Percentiles rank a stretch among this genome's conserved stretches.
These are phyloP conservation scores for Molossus molossus DNA, from an alignment of 2,797 vertebrate species.

Conservation along the genomic window DNA sequence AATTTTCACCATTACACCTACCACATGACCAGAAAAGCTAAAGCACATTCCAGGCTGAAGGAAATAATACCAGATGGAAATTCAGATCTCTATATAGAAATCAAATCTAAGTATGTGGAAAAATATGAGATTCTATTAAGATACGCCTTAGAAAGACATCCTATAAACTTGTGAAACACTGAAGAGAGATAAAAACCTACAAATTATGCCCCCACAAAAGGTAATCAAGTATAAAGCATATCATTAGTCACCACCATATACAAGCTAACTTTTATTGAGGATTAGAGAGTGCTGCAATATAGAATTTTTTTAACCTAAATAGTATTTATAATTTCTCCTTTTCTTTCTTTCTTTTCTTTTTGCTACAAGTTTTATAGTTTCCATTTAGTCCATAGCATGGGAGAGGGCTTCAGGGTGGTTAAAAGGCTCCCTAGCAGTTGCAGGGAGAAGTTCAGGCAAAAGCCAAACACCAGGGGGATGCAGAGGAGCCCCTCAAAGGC, in stretches of 20 bases:
- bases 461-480: background rate
- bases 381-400: background rate
- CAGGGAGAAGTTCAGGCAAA: background rate
- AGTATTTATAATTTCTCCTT: background rate
- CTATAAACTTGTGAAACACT: background rate
- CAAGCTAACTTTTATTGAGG: background rate
- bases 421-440: background rate
- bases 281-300: background rate
- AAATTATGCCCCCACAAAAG: background rate
- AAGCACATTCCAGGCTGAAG: background rate
- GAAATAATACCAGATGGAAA: background rate
- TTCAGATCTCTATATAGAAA: background rate
- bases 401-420: background rate
- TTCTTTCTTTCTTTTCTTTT: background rate
- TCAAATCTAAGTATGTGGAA: background rate
- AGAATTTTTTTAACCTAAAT: background rate
- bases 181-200: background rate
- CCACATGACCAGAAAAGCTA: background rate
- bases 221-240: background rate
- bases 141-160: background rate
- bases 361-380: background rate
- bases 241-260: background rate
- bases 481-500: background rate
- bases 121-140: conserved; percentile 2
- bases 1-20: background rate